phyloP scores from a whole-genome alignment of 2,797 vertebrate genomes.

The Lates japonicus region DNA sequence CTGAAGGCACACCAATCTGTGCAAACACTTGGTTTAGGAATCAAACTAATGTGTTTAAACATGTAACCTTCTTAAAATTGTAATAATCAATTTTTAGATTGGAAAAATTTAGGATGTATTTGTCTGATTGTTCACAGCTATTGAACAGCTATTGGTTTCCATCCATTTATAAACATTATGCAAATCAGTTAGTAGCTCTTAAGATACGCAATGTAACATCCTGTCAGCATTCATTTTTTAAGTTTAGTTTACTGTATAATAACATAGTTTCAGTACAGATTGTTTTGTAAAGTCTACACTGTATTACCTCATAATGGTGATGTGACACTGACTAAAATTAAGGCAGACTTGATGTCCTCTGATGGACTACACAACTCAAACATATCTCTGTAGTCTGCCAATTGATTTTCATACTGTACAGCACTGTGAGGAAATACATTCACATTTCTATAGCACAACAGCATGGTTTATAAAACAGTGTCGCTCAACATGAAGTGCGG shows the following conservation, averaged over 20 bases:
- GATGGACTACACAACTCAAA: not conserved
- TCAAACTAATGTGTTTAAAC: not conserved
- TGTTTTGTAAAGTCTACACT: not conserved
- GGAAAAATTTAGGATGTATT: not conserved
- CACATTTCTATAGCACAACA: not conserved
- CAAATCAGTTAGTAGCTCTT: not conserved
- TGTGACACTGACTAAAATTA: not conserved
- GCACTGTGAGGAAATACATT: not conserved
- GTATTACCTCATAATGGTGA: not conserved
- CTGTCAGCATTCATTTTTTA: too few species aligned
- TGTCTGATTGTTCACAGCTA: not conserved
- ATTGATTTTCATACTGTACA: too few species aligned
- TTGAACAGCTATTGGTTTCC: not conserved
- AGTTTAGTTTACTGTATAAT: not conserved
- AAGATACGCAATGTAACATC: too few species aligned
- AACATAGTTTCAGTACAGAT: not conserved
- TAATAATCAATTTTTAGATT: not conserved
- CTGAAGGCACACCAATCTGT: slow-evolving; percentile 25
- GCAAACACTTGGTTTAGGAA: not conserved
- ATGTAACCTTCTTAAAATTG: not conserved
- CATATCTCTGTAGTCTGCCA: not conserved
- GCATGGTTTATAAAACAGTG: not conserved
- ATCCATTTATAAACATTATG: not conserved
- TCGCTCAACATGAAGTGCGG: not conserved
- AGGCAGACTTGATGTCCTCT: not conserved